These are phyloP conservation scores for Phallusia fumigata DNA, from an alignment of 23 tunicate species.

Conservation along the genomic window DNA sequence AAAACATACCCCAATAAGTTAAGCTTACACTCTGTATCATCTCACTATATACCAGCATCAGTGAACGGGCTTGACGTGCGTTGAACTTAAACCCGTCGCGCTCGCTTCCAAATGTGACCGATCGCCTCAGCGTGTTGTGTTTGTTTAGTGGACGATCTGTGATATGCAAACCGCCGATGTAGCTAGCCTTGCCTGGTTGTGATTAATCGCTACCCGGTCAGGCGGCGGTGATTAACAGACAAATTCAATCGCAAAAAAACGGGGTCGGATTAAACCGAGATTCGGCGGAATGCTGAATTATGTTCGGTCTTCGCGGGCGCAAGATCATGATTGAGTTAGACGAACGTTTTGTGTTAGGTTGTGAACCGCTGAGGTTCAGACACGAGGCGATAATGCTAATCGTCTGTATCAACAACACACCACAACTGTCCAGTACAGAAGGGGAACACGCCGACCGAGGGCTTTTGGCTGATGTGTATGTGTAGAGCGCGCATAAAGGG, in stretches of 20 bases:
- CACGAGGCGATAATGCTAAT: neutral
- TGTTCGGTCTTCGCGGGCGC: neutral
- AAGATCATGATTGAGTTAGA: neutral
- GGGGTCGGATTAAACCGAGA: neutral
- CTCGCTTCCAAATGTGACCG: neutral
- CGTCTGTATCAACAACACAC: neutral
- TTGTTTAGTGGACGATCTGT: neutral
- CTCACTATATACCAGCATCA: too few species aligned
- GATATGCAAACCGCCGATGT: conserved; percentile 2
- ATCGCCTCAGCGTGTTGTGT: neutral
- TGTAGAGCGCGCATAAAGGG: too few species aligned
- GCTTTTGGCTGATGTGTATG: too few species aligned
- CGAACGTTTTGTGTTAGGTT: neutral
- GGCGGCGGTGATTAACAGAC: neutral
- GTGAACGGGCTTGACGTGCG: too few species aligned
- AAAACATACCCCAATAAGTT: too few species aligned
- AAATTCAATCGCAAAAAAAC: neutral
- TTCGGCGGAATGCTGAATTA: neutral
- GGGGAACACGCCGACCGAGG: neutral
- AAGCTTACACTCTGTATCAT: too few species aligned
- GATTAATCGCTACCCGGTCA: neutral
- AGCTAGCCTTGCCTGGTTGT: neutral
- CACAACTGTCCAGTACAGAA: neutral
- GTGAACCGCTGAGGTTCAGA: neutral
- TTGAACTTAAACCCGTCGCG: too few species aligned